Evolutionary conservation across 2,888 invertebrate species (phyloP), one percentile per base, ranked within the genome.

Genomic region (Tigriopus californicus): DNA sequence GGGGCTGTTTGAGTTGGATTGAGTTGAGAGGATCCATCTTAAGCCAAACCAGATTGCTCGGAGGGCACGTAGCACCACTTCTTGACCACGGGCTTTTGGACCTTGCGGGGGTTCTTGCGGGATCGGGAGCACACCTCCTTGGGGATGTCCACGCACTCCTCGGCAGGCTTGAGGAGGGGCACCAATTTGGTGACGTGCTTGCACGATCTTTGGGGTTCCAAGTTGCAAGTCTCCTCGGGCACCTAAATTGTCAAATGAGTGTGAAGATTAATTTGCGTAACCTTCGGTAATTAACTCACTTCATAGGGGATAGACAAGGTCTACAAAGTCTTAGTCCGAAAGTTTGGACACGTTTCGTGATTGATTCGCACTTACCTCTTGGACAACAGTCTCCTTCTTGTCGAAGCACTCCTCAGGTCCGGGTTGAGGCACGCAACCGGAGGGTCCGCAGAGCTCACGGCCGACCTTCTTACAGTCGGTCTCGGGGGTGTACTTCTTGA

Each of bases 131-230:
- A 56, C 13, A 56, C 56, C 24, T 56, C 56, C 56, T 56, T 56
- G 44, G 56, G 56, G n/a, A 56, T 41, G 42, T 56, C 56, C 40
- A 56, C 56, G 20, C 56, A 56, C 56, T 56, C 56, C 44, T 56
- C 56, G 22, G 56, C 22, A 13, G 56, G 56, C 44, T 56, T 41
- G n/a, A 56, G 24, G 41, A 18, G n/a, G 18, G 56, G 56, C 18
- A 56, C 56, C 15, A 56, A 22, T 24, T 56, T 56, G 42, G 56
- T 56, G 20, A 56, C 56, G 22, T 22, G 24, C 13, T 40, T 41
- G 42, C 56, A 56, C 6, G 56, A 41, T 24, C 24, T 56, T 22
- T 56, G 56, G 22, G 56, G 56, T 44, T 56, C 56, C 13, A 56
- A 44, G 41, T 40, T 56, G 41, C 56, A 56, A 22, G 40, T 41